These are phyloP conservation scores for Notarius quadriscutis DNA, from an alignment of 2,113 vertebrate genomes.

Conservation along the genomic window DNA sequence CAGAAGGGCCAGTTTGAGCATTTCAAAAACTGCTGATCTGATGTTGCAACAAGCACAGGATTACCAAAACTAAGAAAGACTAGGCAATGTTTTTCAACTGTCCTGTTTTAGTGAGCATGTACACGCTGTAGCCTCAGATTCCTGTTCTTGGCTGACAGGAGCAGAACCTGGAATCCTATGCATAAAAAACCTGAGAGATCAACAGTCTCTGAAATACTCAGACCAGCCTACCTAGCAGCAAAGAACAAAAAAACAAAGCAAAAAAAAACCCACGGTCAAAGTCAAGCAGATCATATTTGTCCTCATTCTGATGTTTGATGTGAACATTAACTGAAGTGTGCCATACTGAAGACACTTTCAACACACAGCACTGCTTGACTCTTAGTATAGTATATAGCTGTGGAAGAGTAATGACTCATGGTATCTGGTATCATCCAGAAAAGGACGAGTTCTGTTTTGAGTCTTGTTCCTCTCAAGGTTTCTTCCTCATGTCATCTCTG, in stretches of 20 bases:
- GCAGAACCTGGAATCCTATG: not conserved
- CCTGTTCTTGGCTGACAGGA: not conserved
- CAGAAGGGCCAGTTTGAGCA: not conserved
- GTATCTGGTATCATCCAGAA: not conserved
- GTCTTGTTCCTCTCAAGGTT: not conserved
- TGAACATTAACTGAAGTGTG: not conserved
- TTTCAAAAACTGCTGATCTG: not conserved
- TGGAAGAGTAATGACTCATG: conserved; percentile 5
- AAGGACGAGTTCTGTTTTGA: not conserved
- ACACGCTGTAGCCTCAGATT: not conserved
- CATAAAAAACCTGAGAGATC: not conserved
- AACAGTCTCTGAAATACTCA: not conserved
- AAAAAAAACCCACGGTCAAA: not conserved
- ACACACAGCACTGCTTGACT: not conserved
- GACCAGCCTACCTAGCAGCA: not conserved
- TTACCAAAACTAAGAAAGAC: not conserved
- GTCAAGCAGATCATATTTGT: not conserved
- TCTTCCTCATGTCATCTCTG: not conserved
- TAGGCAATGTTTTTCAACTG: not conserved
- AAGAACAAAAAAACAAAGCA: too few species aligned
- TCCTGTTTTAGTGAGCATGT: not conserved
- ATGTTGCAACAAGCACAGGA: not conserved
- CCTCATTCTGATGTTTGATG: not conserved
- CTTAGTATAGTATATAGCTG: not conserved
- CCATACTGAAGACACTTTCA: not conserved